A percentile compares a stretch with the other conserved stretches of the same genome.
Evolutionary conservation across 2,888 invertebrate genomes (phyloP).

Genomic region (Eupithecia inturbata): DNA sequence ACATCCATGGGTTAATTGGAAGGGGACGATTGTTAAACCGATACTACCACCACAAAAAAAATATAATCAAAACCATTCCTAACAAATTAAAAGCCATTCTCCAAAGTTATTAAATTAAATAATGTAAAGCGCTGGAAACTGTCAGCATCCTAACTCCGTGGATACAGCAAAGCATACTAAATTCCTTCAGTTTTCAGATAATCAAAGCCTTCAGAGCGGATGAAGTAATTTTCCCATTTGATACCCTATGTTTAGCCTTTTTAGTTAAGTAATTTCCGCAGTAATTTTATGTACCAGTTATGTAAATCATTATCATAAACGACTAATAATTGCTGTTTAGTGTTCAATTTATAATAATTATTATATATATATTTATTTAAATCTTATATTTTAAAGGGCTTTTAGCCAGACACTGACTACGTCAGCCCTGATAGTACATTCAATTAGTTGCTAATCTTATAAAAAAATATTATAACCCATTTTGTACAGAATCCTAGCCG

Average conservation of each 20-base stretch:
- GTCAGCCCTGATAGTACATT: too few relatives aligned
- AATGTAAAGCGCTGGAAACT: conserved; percentile 47
- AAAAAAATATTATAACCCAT: too few relatives aligned
- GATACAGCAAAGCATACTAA: conserved; percentile 32
- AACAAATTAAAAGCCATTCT: not conserved
- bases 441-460: too few relatives aligned
- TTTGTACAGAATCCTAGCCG: too few relatives aligned
- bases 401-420: too few relatives aligned
- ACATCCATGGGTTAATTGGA: not conserved
- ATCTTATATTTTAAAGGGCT: too few relatives aligned
- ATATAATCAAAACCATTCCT: not conserved
- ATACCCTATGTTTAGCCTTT: not conserved
- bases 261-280: too few relatives aligned
- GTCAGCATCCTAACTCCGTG: conserved; percentile 42
- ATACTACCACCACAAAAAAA: not conserved
- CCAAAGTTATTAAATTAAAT: conserved; percentile 29
- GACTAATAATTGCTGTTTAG: too few relatives aligned
- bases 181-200: not conserved
- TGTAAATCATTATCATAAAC: too few relatives aligned
- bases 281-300: too few relatives aligned
- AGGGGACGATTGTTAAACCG: not conserved
- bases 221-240: not conserved
- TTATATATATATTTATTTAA: too few relatives aligned
- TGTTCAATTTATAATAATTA: too few relatives aligned
- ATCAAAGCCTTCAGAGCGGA: conserved; percentile 5